Percentiles rank a stretch among this genome's conserved stretches.
phyloP scores from a whole-genome alignment of 2,797 vertebrate species.

The Hippopotamyrus pictus region DNA sequence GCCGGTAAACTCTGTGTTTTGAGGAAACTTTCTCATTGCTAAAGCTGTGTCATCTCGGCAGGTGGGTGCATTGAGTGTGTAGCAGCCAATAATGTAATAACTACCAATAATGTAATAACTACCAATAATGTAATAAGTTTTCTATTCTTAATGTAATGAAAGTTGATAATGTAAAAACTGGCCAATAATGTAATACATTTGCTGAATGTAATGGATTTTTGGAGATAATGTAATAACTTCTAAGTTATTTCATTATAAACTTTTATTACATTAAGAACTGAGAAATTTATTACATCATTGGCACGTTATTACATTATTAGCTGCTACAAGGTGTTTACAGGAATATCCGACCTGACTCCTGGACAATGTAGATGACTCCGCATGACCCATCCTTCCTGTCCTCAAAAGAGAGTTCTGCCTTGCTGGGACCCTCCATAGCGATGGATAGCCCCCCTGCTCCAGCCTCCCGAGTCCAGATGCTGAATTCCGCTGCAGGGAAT shows the following conservation, averaged over 20 bases:
- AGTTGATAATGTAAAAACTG: neutral
- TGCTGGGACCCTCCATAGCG: constrained; percentile 86
- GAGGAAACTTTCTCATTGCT: neutral
- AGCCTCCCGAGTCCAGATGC: constrained; percentile 89
- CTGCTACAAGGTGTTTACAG: neutral
- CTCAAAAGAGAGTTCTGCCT: constrained; percentile 88
- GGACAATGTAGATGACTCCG: constrained; percentile 82
- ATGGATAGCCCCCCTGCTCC: constrained; percentile 86
- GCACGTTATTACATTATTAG: neutral
- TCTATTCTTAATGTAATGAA: neutral
- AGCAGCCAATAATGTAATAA: neutral
- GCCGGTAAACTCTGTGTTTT: neutral
- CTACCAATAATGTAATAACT: neutral
- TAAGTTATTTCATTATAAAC: neutral
- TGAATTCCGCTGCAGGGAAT: constrained; percentile 73
- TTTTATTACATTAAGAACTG: neutral
- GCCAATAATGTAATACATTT: neutral
- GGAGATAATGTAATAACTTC: neutral
- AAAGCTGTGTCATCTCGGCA: neutral
- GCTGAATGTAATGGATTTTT: neutral
- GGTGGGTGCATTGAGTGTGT: neutral
- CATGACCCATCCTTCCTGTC: constrained; percentile 91
- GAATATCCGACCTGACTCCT: constrained; percentile 72
- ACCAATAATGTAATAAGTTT: neutral
- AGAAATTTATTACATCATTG: neutral